Conservation (phyloP, 2,888 invertebrate genomes). For the Diachrysia chrysitis region DNA sequence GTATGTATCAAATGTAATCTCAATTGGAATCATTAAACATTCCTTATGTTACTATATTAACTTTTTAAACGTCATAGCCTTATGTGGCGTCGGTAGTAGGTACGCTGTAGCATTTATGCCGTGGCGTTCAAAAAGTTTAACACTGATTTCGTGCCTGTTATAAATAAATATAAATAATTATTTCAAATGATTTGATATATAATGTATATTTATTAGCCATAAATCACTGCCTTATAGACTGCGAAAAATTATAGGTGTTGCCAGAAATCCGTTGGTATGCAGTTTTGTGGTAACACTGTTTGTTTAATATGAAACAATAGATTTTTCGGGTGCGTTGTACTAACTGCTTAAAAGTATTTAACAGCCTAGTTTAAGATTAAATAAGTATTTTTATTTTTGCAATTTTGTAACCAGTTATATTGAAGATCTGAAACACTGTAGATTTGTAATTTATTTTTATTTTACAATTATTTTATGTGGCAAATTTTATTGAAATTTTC, state of each 20-base stretch:
- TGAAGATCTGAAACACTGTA: slow-evolving; percentile 24
- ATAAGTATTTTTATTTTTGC: slow-evolving; percentile 24
- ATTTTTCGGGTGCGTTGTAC: slow-evolving; percentile 43
- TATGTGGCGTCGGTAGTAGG: background rate
- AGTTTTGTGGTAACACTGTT: background rate
- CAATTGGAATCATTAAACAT: slow-evolving; percentile 43
- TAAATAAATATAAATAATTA: slow-evolving; percentile 32
- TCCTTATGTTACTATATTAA: slow-evolving; percentile 29
- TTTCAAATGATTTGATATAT: slow-evolving; percentile 31
- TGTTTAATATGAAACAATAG: background rate
- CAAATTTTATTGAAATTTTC: slow-evolving; percentile 31
- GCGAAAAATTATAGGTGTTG: slow-evolving; percentile 23
- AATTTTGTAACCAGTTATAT: slow-evolving; percentile 42
- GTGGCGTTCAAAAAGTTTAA: slow-evolving; percentile 6
- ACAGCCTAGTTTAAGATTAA: slow-evolving; percentile 35
- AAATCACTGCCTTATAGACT: slow-evolving; percentile 54
- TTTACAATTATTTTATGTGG: slow-evolving; percentile 10
- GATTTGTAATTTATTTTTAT: slow-evolving; percentile 16
- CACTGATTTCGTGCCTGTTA: slow-evolving; percentile 45
- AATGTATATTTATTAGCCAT: slow-evolving; percentile 44
- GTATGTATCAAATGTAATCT: slow-evolving; percentile 38
- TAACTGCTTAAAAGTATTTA: slow-evolving; percentile 50
- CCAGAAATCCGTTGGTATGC: background rate
- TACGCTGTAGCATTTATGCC: background rate
- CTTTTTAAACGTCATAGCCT: background rate